phyloP scores from a whole-genome alignment of 2,888 invertebrate species.

The Conomelus anceps region DNA sequence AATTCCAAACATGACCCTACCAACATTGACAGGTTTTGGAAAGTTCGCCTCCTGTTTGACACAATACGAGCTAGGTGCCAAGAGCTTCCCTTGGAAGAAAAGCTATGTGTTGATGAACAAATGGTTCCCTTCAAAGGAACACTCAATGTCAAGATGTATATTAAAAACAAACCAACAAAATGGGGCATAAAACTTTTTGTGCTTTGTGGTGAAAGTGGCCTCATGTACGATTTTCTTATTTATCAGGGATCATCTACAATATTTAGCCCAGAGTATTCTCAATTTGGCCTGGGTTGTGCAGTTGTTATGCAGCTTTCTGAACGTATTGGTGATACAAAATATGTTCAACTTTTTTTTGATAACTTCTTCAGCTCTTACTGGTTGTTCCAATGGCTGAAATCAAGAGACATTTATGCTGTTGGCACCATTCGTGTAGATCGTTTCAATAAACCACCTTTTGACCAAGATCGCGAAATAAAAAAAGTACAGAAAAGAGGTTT shows the following conservation, averaged over 20 bases:
- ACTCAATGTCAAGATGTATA: conserved; percentile 35
- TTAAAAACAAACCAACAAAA: conserved; percentile 33
- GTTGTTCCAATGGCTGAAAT: conserved; percentile 25
- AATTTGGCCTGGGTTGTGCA: conserved; percentile 28
- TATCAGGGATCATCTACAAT: conserved; percentile 34
- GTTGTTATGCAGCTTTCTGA: conserved; percentile 29
- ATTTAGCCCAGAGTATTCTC: conserved; percentile 25
- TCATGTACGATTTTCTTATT: conserved; percentile 33
- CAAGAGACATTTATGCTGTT: conserved; percentile 21
- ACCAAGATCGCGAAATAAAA: conserved; percentile 19
- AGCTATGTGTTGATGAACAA: conserved; percentile 37
- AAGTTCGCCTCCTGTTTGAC: conserved; percentile 31
- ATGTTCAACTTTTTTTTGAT: conserved; percentile 20
- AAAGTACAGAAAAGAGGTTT: conserved; percentile 14
- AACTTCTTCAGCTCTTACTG: conserved; percentile 26
- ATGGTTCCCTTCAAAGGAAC: conserved; percentile 36
- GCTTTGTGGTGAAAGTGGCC: conserved; percentile 33
- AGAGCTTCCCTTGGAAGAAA: conserved; percentile 22
- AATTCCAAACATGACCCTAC: not conserved
- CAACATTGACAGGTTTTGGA: conserved; percentile 29
- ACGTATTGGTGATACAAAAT: not conserved
- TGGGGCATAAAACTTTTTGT: conserved; percentile 35
- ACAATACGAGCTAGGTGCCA: conserved; percentile 26
- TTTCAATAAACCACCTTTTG: conserved; percentile 25
- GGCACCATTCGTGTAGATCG: conserved; percentile 28